Evolutionary conservation across 2,113 vertebrate species (phyloP), one percentile per base, ranked within the genome.

Genomic region (Pitta sordida): DNA sequence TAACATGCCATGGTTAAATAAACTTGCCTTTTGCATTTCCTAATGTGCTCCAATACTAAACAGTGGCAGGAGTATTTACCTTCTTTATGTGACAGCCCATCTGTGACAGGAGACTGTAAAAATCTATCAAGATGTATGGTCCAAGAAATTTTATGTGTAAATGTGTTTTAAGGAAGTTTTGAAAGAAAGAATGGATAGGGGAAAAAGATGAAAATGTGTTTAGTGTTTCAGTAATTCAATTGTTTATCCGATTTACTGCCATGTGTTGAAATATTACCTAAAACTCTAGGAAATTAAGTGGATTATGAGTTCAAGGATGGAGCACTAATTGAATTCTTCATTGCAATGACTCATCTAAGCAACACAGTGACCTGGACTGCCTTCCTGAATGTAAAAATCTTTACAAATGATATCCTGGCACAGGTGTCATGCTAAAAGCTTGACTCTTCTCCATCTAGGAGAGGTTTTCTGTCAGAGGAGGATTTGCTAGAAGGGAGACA

Each of bases 281-380:
- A 78, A 93, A 91, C 90, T 96, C 85, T 86, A 91, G 90, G 92
- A 96, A 96, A 91, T 46, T 26, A 85, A 90, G 37, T 76, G 63
- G 37, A 91, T 90, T 83, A 62, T 19, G 46, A 83, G 75, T 91
- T 94, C 85, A 95, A 88, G 79, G 82, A 87, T 76, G 70, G 67
- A 87, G 58, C 56, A 90, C 53, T 93, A 93, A 95, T 86, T 90
- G 62, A 94, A 91, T 94, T 95, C 36, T 90, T 91, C 93, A 95
- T 65, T 90, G 85, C 85, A 93, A 70, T 86, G 79, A 96, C 51
- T 90, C 75, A 93, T 87, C 67, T 62, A 80, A 77, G 63, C 85
- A 80, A 71, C 2, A 9, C 18, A 51, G 26, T 39, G 49, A 90
- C 29, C 67, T 73, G 20, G 10, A 53, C 49, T 80, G 53, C 21